Base-by-base conservation (phyloP, 1,140 invertebrate genomes). In the Zelostemma sp. region DNA sequence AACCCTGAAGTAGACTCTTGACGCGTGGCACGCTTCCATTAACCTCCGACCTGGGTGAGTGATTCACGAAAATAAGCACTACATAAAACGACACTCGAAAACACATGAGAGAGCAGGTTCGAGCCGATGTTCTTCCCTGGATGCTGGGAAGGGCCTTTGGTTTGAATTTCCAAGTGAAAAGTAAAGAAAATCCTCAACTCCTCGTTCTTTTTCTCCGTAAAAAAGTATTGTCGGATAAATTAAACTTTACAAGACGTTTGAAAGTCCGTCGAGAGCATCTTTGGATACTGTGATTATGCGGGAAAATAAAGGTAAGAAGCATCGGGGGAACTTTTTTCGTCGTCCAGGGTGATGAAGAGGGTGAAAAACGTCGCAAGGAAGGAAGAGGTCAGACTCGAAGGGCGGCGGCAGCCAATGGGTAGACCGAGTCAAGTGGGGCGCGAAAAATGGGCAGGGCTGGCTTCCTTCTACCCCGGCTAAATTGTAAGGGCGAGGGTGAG, bases 401-500 rank as follows among this genome's bases (percentile, higher is more conserved):
- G 77, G 73, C 68, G 77, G 73, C 68, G 80, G 66, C 75, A 70
- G 75, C 80, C 81, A 83, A 83, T 84, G 73, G 75, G 76, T 76
- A 80, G 64, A 79, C 55, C 68, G 79, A 80, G 78, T 79, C 80
- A 82, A 82, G 80, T 79, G 79, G 80, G 80, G 80, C 78, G 81
- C 80, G 80, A 83, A 84, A 83, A 83, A 82, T 83, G 82, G 82
- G 80, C 76, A 70, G 80, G 68, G 55, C 80, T 76, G 77, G 66
- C 70, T 35, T 79, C 74, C 77, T 75, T 79, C 75, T 76, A 80
- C 75, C 80, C 79, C 70, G 57, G 56, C 59, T 51, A 16, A 49
- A 71, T 59, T 71, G 68, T 73, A 74, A 76, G 71, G 67, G 55
- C 56, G 66, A 68, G 75, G 75, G 75, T 76, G 78, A 80, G 77